Evolutionary conservation across 2,888 invertebrate species (phyloP).

Genomic region (Germaria angustata): DNA sequence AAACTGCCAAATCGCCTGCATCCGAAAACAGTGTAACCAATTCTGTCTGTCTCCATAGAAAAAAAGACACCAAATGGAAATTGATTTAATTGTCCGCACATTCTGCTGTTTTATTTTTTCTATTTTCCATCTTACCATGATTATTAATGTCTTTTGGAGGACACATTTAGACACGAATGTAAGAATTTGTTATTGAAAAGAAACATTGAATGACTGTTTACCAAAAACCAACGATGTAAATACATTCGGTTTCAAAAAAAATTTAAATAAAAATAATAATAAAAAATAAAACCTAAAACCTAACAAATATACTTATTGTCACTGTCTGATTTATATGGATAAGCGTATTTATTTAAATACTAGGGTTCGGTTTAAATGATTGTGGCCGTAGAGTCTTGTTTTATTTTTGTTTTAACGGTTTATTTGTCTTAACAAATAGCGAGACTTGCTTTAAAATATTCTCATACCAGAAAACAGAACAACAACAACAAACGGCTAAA

Average conservation of each 20-base stretch:
- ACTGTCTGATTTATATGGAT: conserved; percentile 8
- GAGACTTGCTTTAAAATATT: conserved; percentile 1
- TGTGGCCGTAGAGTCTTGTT: background rate
- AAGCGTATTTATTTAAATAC: background rate
- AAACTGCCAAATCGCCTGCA: too few species aligned
- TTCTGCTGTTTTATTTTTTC: background rate
- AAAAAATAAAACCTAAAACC: too few species aligned
- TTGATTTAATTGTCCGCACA: background rate
- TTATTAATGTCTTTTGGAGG: conserved; percentile 8
- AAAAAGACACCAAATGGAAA: background rate
- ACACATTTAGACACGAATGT: conserved; percentile 6
- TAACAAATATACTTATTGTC: conserved; percentile 15
- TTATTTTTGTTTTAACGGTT: conserved; percentile 4
- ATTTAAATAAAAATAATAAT: too few species aligned
- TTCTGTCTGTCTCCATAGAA: too few species aligned
- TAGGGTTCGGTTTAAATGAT: background rate
- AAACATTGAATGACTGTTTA: conserved; percentile 24
- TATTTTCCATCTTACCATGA: background rate
- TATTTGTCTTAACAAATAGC: conserved; percentile 11
- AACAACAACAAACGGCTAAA: background rate
- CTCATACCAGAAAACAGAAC: background rate
- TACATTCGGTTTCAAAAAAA: background rate
- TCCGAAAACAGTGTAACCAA: too few species aligned
- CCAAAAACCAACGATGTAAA: conserved; percentile 17
- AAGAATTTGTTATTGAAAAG: conserved; percentile 38